phyloP scores from a whole-genome alignment of 2,888 invertebrate species.

The Geophilus truncorum region DNA sequence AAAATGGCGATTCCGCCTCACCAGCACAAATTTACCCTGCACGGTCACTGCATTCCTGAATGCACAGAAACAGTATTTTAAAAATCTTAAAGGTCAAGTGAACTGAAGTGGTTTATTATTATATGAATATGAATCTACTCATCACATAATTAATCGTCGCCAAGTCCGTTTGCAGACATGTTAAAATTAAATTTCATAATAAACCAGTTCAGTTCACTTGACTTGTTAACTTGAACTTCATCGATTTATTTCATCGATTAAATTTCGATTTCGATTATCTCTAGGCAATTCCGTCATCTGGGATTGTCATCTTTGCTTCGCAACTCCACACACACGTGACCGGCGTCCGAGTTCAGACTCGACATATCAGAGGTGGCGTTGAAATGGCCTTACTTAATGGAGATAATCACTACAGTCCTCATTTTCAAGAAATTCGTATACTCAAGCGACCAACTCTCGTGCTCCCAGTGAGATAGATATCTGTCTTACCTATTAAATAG shows the following conservation, averaged over 20 bases:
- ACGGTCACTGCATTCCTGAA: slow-evolving; percentile 85
- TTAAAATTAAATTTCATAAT: no score
- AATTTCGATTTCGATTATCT: no score
- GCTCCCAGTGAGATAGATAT: slow-evolving; percentile 66
- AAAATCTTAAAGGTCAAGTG: no score
- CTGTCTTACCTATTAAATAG: neutral
- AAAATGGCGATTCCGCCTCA: slow-evolving; percentile 96
- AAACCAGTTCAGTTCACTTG: no score
- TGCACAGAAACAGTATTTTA: slow-evolving; percentile 87
- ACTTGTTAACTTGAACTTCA: no score
- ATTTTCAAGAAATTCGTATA: slow-evolving; percentile 93
- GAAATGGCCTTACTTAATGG: slow-evolving; percentile 80
- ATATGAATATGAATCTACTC: no score
- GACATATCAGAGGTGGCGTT: slow-evolving; percentile 70
- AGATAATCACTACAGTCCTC: slow-evolving; percentile 93
- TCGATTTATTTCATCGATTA: no score
- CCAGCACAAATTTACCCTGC: slow-evolving; percentile 68
- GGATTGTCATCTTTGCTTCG: slow-evolving; percentile 89
- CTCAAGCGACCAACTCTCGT: slow-evolving; percentile 73
- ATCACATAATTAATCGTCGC: no score
- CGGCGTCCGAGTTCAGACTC: slow-evolving; percentile 75
- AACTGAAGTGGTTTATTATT: no score
- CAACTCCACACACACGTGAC: slow-evolving; percentile 96
- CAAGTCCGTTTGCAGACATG: no score
- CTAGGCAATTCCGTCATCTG: slow-evolving; percentile 60